phyloP scores from a whole-genome alignment of 2,113 vertebrate genomes.

The Laterallus jamaicensis region DNA sequence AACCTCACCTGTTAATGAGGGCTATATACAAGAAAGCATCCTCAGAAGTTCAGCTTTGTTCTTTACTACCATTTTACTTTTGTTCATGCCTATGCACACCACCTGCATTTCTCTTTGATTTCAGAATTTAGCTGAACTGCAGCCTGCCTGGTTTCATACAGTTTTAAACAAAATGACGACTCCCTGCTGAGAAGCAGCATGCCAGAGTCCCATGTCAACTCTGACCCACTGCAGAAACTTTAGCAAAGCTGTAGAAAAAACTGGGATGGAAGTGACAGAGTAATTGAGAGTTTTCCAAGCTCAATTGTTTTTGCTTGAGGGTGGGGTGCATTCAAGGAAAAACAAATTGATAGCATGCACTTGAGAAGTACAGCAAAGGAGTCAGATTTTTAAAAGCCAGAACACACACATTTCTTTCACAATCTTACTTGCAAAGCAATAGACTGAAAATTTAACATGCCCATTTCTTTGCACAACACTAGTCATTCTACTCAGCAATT shows the following conservation, averaged over 20 bases:
- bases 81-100: neutral
- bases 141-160: neutral
- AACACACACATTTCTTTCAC: neutral
- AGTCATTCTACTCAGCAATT: neutral
- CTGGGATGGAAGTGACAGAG: neutral
- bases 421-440: neutral
- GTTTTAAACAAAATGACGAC: neutral
- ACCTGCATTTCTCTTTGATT: neutral
- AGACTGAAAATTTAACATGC: neutral
- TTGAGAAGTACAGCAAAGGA: neutral
- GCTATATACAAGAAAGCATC: neutral
- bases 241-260: neutral
- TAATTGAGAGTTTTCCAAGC: neutral
- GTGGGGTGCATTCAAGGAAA: neutral
- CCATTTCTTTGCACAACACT: neutral
- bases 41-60: neutral
- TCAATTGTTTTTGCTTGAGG: neutral
- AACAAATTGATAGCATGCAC: neutral
- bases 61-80: neutral
- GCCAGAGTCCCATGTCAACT: neutral
- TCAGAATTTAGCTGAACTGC: neutral
- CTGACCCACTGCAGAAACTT: neutral
- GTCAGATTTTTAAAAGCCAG: neutral
- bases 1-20: accelerated
- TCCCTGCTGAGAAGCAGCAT: neutral